A percentile compares a stretch with the other conserved stretches of the same genome.
Conservation (phyloP, 2,113 vertebrate species). For the Lamprotornis superbus region DNA sequence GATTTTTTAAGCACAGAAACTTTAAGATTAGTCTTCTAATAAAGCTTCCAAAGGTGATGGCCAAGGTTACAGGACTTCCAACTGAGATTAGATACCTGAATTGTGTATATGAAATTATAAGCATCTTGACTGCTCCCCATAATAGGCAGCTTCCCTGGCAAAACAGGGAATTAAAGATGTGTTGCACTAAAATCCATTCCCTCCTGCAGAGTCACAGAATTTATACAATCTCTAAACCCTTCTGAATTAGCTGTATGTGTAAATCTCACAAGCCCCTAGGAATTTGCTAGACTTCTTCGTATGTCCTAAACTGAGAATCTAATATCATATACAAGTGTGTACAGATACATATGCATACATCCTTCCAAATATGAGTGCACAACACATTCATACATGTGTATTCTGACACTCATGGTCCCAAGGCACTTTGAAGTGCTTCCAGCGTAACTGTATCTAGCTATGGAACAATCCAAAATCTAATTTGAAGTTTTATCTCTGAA, state of each 20-base stretch:
- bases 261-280: background rate
- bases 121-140: background rate
- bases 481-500: background rate
- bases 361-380: background rate
- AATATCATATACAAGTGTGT: background rate
- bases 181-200: background rate
- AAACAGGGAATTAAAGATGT: background rate
- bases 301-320: background rate
- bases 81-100: background rate
- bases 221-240: background rate
- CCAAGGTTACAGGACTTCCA: background rate
- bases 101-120: background rate
- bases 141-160: background rate
- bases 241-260: background rate
- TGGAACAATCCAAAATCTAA: background rate
- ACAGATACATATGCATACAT: background rate
- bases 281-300: background rate
- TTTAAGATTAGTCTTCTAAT: background rate
- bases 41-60: background rate
- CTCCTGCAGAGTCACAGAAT: background rate
- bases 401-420: background rate
- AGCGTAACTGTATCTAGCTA: background rate
- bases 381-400: accelerated
- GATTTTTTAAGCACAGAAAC: background rate
- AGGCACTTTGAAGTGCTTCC: background rate